These are phyloP conservation scores for Macrophya annulata DNA, from an alignment of 2,888 invertebrate species.

Conservation along the genomic window DNA sequence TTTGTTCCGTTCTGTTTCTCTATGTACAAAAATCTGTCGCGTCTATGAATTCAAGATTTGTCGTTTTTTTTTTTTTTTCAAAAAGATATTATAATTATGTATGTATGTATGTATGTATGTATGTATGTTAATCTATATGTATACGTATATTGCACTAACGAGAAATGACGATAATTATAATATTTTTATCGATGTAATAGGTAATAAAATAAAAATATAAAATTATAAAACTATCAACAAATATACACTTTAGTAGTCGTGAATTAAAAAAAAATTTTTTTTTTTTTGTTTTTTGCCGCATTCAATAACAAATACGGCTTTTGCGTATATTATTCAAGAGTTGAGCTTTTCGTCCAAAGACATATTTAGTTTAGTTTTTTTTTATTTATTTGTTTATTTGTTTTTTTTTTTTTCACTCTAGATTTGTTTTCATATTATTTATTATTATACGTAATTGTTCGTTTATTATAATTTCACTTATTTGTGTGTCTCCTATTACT, in stretches of 20 bases:
- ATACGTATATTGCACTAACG: slow-evolving; percentile 68
- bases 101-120: slow-evolving; percentile 38
- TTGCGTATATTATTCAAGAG: slow-evolving; percentile 44
- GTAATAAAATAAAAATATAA: slow-evolving; percentile 66
- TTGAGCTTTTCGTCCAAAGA: slow-evolving; percentile 48
- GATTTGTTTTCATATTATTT: slow-evolving; percentile 5
- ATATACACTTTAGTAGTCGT: slow-evolving; percentile 71
- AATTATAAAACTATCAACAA: slow-evolving; percentile 78
- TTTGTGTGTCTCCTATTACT: background rate
- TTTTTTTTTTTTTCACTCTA: slow-evolving; percentile 17
- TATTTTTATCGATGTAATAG: slow-evolving; percentile 35
- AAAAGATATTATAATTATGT: slow-evolving; percentile 11
- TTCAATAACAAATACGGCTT: slow-evolving; percentile 35
- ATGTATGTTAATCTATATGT: background rate
- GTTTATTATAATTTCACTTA: background rate
- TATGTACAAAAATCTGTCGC: slow-evolving; percentile 30
- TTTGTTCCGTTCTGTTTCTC: background rate
- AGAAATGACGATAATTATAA: slow-evolving; percentile 59
- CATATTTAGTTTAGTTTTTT: slow-evolving; percentile 22
- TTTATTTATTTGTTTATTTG: background rate
- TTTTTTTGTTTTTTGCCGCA: background rate
- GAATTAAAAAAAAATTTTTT: slow-evolving; percentile 23
- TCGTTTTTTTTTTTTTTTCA: background rate
- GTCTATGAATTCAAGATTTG: slow-evolving; percentile 16
- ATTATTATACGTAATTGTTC: slow-evolving; percentile 24